Percentiles rank a stretch among this genome's conserved stretches.
Evolutionary conservation across 2,888 invertebrate species (phyloP).

Genomic region (Seira musarum): DNA sequence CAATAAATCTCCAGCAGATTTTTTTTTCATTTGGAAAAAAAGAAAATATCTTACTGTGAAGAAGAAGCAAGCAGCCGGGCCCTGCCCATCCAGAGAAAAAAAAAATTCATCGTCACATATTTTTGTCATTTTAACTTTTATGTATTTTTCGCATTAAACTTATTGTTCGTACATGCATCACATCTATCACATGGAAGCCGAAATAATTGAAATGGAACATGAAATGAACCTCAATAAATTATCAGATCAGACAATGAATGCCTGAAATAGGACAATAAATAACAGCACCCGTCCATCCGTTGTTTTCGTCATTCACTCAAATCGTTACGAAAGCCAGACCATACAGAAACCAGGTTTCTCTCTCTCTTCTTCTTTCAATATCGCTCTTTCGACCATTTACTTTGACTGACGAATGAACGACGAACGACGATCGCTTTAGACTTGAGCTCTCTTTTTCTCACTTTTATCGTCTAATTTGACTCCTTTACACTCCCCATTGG

Average conservation of each 20-base stretch:
- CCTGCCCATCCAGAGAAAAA: conserved; percentile 20
- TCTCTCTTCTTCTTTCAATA: background rate
- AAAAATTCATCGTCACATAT: conserved; percentile 49
- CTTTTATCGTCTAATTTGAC: conserved; percentile 53
- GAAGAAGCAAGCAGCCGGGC: background rate
- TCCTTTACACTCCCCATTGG: conserved; percentile 16
- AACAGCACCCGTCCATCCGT: conserved; percentile 15
- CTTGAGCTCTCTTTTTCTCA: conserved; percentile 9
- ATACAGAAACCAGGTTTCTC: background rate
- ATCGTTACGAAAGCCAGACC: background rate
- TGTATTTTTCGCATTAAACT: background rate
- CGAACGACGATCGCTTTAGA: background rate
- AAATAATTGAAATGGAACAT: conserved; percentile 13
- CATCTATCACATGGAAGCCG: background rate
- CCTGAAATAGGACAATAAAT: conserved; percentile 15
- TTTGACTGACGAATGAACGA: background rate
- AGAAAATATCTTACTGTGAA: background rate
- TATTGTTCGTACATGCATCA: too few species aligned
- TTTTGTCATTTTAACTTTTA: conserved; percentile 41
- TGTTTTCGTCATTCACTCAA: conserved; percentile 3
- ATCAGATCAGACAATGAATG: conserved; percentile 15
- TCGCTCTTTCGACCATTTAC: too few species aligned
- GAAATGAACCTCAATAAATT: conserved; percentile 15
- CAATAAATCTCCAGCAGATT: conserved; percentile 41
- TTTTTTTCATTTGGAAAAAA: conserved; percentile 44